These are phyloP conservation scores for Hemicrepidius hirtus DNA, from an alignment of 2,888 invertebrate genomes.

Conservation along the genomic window DNA sequence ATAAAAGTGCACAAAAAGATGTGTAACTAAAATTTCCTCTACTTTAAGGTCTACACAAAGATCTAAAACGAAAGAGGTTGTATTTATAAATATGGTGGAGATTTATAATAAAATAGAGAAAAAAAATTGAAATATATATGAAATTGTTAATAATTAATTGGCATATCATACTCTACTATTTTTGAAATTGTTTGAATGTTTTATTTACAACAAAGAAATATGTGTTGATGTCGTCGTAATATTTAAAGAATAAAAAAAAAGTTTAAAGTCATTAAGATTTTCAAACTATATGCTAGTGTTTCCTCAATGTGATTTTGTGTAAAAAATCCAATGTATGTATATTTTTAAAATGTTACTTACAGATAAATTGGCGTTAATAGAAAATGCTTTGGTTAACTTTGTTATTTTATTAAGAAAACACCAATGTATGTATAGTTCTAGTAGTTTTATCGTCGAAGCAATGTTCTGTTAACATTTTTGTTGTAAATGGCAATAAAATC, in stretches of 20 bases:
- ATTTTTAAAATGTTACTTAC: slow-evolving; percentile 39
- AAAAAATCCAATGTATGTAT: slow-evolving; percentile 37
- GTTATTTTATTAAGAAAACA: slow-evolving; percentile 45
- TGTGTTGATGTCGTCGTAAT: slow-evolving; percentile 34
- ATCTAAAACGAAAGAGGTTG: not conserved
- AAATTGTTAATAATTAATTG: slow-evolving; percentile 35
- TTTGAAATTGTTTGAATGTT: slow-evolving; percentile 28
- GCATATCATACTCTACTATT: slow-evolving; percentile 44
- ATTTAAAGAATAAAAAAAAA: slow-evolving; percentile 12
- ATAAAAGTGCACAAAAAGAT: slow-evolving; percentile 16
- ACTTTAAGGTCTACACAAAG: too few species aligned
- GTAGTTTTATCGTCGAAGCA: slow-evolving; percentile 55
- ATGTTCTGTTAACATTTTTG: slow-evolving; percentile 45
- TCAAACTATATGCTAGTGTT: slow-evolving; percentile 41
- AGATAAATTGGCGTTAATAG: slow-evolving; percentile 35
- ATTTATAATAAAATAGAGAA: slow-evolving; percentile 26
- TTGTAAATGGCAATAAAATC: slow-evolving; percentile 56
- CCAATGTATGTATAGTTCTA: slow-evolving; percentile 55
- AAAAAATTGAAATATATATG: slow-evolving; percentile 6
- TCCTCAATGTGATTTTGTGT: slow-evolving; percentile 50
- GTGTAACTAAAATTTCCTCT: too few species aligned
- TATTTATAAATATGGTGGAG: slow-evolving; percentile 38
- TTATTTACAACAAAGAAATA: slow-evolving; percentile 32
- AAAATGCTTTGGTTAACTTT: slow-evolving; percentile 33
- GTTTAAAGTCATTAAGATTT: slow-evolving; percentile 17